Conservation (phyloP, 2,113 vertebrate species). For the Anser brachyrhynchus region DNA sequence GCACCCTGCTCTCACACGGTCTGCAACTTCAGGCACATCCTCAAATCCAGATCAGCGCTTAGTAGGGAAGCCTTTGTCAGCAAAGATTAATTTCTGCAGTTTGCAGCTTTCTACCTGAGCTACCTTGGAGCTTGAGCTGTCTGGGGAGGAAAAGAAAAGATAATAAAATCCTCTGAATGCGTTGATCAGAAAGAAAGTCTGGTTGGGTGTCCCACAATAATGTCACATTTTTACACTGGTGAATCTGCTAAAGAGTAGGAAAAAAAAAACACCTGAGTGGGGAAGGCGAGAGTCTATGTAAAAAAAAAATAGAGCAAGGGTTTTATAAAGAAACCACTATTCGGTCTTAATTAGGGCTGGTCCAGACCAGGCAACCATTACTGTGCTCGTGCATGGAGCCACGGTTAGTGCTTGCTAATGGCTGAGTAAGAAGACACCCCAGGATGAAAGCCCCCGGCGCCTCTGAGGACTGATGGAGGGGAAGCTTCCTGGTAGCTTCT, state of each 20-base stretch:
- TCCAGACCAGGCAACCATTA: neutral
- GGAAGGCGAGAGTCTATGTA: neutral
- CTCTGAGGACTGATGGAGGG: neutral
- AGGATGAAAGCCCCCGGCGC: neutral
- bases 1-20: fast-evolving
- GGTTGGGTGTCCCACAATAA: neutral
- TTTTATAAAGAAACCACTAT: slow-evolving; percentile 22
- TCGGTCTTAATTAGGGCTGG: slow-evolving; percentile 19
- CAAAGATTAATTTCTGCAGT: slow-evolving; percentile 57
- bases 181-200: slow-evolving; percentile 28
- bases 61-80: slow-evolving; percentile 47
- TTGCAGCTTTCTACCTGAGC: slow-evolving; percentile 67
- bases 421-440: neutral
- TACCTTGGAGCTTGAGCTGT: slow-evolving; percentile 30
- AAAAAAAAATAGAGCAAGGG: neutral
- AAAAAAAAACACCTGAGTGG: neutral
- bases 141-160: slow-evolving; percentile 51
- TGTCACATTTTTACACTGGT: slow-evolving; percentile 21
- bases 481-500: slow-evolving; percentile 17
- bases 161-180: slow-evolving; percentile 53
- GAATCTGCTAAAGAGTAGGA: slow-evolving; percentile 10
- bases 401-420: neutral
- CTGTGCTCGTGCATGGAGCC: neutral
- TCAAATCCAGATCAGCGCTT: slow-evolving; percentile 34
- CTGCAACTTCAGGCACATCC: neutral